Evolutionary conservation across 2,888 invertebrate genomes (phyloP).

Genomic region (Sarcophaga caerulescens): DNA sequence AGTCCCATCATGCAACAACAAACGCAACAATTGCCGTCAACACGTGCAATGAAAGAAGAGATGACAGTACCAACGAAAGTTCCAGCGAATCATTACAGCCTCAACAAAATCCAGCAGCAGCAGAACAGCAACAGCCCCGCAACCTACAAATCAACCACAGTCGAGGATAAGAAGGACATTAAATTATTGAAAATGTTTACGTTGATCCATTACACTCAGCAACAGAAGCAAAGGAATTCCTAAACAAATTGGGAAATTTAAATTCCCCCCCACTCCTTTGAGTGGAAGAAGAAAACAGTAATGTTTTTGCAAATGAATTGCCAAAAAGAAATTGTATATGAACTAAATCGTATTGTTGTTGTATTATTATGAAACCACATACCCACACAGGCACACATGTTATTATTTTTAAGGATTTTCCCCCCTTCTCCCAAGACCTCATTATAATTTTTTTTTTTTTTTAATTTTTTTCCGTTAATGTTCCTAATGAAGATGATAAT

Average conservation of each 20-base stretch:
- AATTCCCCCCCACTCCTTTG: background rate
- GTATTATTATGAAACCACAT: too few relatives aligned
- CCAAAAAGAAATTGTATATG: too few relatives aligned
- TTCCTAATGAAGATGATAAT: too few relatives aligned
- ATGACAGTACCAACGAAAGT: slow-evolving; percentile 44
- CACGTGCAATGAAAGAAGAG: slow-evolving; percentile 63
- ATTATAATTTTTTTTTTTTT: too few relatives aligned
- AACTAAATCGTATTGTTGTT: too few relatives aligned
- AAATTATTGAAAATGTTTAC: slow-evolving; percentile 80
- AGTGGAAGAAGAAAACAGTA: background rate
- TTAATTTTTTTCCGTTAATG: too few relatives aligned
- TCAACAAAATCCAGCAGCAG: slow-evolving; percentile 57
- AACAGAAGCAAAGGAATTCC: slow-evolving; percentile 52
- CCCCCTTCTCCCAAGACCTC: too few relatives aligned
- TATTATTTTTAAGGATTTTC: too few relatives aligned
- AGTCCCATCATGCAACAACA: slow-evolving; percentile 47
- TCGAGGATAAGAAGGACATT: slow-evolving; percentile 79
- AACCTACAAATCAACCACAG: slow-evolving; percentile 70
- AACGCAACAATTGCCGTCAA: slow-evolving; percentile 48
- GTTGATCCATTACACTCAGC: slow-evolving; percentile 76
- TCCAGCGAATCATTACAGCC: slow-evolving; percentile 46
- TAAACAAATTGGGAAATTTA: slow-evolving; percentile 35
- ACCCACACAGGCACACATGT: too few relatives aligned
- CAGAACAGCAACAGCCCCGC: slow-evolving; percentile 57
- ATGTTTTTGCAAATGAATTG: background rate